Percentiles rank a stretch among this genome's conserved stretches.
Evolutionary conservation across 2,797 vertebrate species (phyloP).

Genomic region (Lacerta viridis): DNA sequence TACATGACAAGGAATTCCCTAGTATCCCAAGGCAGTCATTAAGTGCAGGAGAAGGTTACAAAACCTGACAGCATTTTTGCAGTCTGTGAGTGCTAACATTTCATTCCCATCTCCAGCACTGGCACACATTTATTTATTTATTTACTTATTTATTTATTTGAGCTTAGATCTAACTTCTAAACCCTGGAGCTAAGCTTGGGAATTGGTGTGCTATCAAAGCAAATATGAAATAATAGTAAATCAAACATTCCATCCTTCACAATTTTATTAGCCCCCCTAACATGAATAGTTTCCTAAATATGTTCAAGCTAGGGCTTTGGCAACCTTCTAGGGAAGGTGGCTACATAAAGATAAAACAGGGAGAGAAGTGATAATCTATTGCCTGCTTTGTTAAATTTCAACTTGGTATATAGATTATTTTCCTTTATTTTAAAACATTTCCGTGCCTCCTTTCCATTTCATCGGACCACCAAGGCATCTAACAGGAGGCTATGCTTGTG

Average conservation of each 20-base stretch:
- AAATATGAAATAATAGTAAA: background rate
- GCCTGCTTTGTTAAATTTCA: background rate
- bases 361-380: background rate
- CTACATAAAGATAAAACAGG: background rate
- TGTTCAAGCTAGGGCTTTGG: background rate
- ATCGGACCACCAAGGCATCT: background rate
- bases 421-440: background rate
- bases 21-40: slow-evolving; percentile 17
- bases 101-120: background rate
- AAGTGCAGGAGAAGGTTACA: slow-evolving; percentile 19
- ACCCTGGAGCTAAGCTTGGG: background rate
- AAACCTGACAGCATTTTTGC: slow-evolving; percentile 39
- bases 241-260: background rate
- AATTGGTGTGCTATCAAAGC: background rate
- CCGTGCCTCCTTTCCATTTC: background rate
- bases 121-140: background rate
- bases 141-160: slow-evolving; percentile 14
- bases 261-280: background rate
- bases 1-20: slow-evolving; percentile 33
- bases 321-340: background rate
- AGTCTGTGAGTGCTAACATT: slow-evolving; percentile 20
- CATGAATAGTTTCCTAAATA: background rate
- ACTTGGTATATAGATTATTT: background rate
- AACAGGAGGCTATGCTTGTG: background rate
- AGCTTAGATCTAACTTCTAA: background rate